Evolutionary conservation across 64 coral and sea anemone species (phyloP).

Genomic region (Trachythela sp.): DNA sequence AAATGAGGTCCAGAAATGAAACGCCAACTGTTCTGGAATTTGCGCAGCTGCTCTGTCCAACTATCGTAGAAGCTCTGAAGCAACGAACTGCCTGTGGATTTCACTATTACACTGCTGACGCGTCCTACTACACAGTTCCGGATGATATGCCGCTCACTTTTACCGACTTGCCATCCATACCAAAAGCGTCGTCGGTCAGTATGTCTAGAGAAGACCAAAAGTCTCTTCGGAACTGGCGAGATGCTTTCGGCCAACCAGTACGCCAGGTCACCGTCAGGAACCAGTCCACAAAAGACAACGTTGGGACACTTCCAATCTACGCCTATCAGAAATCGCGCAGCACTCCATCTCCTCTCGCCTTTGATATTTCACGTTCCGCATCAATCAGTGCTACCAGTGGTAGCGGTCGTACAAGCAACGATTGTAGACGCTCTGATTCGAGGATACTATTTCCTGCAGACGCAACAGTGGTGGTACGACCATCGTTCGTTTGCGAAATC

Average conservation of each 20-base stretch:
- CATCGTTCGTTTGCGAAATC: too few species aligned
- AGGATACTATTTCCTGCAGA: too few species aligned
- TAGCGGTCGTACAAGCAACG: too few species aligned
- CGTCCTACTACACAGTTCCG: constrained; percentile 32
- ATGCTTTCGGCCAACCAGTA: constrained; percentile 39
- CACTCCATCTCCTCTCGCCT: too few species aligned
- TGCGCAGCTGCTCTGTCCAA: constrained; percentile 53
- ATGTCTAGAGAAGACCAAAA: constrained; percentile 47
- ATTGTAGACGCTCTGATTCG: too few species aligned
- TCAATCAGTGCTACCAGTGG: too few species aligned
- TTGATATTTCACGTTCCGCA: too few species aligned
- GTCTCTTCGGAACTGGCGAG: constrained; percentile 44
- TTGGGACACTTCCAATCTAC: constrained; percentile 27
- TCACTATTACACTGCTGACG: constrained; percentile 12
- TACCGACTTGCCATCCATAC: constrained; percentile 14
- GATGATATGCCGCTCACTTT: constrained; percentile 29
- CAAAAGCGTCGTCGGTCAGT: not conserved
- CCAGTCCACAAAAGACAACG: constrained; percentile 57
- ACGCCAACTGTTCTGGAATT: constrained; percentile 58
- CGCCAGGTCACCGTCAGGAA: constrained; percentile 38
- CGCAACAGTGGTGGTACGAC: too few species aligned
- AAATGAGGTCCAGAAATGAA: constrained; percentile 55
- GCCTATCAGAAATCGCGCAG: constrained; percentile 28
- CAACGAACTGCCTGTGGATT: constrained; percentile 52
- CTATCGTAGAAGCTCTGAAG: constrained; percentile 54